phyloP scores from a whole-genome alignment of 2,113 vertebrate genomes.

The Dendropsophus ebraccatus region DNA sequence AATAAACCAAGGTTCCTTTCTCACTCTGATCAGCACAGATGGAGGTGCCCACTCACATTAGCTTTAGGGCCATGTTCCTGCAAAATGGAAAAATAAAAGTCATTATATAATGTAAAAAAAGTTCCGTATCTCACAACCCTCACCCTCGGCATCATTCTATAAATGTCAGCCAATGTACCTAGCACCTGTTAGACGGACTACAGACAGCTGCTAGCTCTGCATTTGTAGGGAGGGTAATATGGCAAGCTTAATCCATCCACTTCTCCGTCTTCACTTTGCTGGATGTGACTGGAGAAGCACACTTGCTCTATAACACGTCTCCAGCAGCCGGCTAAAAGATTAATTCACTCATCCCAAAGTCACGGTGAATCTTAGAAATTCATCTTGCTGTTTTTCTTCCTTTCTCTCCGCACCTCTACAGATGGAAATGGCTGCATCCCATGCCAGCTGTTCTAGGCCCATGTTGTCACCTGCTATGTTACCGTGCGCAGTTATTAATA shows the following conservation, averaged over 20 bases:
- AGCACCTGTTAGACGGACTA: not conserved
- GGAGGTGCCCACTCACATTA: not conserved
- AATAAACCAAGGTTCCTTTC: not conserved
- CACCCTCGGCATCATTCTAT: not conserved
- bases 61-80: not conserved
- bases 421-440: slow-evolving; percentile 19
- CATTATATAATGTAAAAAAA: slow-evolving; percentile 2
- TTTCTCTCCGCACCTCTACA: slow-evolving; percentile 29
- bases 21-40: slow-evolving; percentile 11
- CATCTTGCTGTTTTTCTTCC: not conserved
- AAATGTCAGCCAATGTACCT: slow-evolving; percentile 30
- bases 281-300: not conserved
- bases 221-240: not conserved
- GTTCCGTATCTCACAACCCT: not conserved
- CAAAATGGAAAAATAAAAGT: not conserved
- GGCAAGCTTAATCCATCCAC: not conserved
- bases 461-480: slow-evolving; percentile 46
- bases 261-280: not conserved
- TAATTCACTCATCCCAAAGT: slow-evolving; percentile 15
- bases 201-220: slow-evolving; percentile 11
- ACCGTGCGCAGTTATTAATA: slow-evolving; percentile 40
- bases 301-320: not conserved
- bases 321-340: slow-evolving; percentile 26
- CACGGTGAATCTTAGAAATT: not conserved
- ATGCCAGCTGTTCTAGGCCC: slow-evolving; percentile 37